These are phyloP conservation scores for Cistogaster globosa DNA, from an alignment of 2,888 invertebrate species.

Conservation along the genomic window DNA sequence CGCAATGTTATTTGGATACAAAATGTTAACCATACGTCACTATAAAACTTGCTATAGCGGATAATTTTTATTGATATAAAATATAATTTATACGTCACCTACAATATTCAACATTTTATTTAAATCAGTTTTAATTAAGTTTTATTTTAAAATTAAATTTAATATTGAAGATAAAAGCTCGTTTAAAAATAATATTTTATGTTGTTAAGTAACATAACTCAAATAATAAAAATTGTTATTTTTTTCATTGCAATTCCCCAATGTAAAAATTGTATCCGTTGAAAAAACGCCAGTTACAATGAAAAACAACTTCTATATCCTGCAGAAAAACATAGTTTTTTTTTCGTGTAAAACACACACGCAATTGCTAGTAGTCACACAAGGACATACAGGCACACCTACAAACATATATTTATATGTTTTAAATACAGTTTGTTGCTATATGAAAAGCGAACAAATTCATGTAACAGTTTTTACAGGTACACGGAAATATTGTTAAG, in stretches of 20 bases:
- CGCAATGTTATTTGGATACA: no score
- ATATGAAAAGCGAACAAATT: background rate
- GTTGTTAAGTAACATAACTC: background rate
- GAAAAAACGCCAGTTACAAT: slow-evolving; percentile 43
- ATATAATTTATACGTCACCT: slow-evolving; percentile 9
- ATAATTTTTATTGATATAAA: background rate
- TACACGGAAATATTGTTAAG: no score
- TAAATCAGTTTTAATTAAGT: background rate
- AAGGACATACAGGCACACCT: background rate
- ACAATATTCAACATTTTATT: background rate
- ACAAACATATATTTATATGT: background rate
- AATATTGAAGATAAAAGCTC: no score
- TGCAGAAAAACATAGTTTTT: background rate
- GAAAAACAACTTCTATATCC: slow-evolving; percentile 41
- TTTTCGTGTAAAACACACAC: background rate
- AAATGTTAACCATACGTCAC: no score
- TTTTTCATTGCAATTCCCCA: slow-evolving; percentile 39
- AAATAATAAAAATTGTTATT: slow-evolving; percentile 22
- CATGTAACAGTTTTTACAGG: slow-evolving; percentile 14
- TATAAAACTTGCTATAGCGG: background rate
- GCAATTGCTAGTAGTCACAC: no score
- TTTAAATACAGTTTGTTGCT: slow-evolving; percentile 9
- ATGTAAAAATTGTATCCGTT: slow-evolving; percentile 33
- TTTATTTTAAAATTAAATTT: background rate
- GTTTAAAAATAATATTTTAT: slow-evolving; percentile 23